Base-by-base conservation (phyloP, 2,113 vertebrate genomes). In the Eonycteris spelaea region DNA sequence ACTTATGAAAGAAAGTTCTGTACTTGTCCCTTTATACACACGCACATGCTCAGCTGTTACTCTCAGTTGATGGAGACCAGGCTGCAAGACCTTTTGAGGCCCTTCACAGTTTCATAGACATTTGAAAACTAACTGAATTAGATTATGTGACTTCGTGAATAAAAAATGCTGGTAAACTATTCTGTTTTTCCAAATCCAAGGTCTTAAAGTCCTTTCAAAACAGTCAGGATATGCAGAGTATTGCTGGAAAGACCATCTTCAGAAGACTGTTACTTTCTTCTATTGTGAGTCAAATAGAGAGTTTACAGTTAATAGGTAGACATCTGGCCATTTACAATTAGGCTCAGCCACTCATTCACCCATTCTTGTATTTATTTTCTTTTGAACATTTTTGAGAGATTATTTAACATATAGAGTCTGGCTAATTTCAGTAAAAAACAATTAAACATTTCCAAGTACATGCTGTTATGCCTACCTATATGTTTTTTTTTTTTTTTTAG, bases 1-100 rank as follows among this genome's bases (percentile, higher is more conserved):
- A 14, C 84, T 93, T 85, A 90, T 98, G 94, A 98, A 97, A 97
- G 95, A 65, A 61, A 38, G 35, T 74, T 75, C 95, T 97, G 92
- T 97, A 14, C 83, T 86, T 70, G 28, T 79, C 19, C 45, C 57
- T 35, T 78, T 78, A 71, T 0, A 53, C 38, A 53, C 77, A 30
- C 35, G 86, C 40, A 93, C 38, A 61, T 15, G 38, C 67, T 89
- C 79, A 95, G 86, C 89, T 93, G 67, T 92, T 86, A 33, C 24
- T 90, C n/a, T 92, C 28, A 59, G 63, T 22, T 33, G 70, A 91
- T 19, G 57, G 70, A 95, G 67, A 82, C 28, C 61, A 89, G 71
- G 26, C 59, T 82, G 38, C 73, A 90, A 61, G 83, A 83, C 51
- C 63, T 93, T 95, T 92, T 73, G 91, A 93, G 90, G 45, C 75